phyloP scores from a whole-genome alignment of 2,888 invertebrate species.

The Sphecodes monilicornis region DNA sequence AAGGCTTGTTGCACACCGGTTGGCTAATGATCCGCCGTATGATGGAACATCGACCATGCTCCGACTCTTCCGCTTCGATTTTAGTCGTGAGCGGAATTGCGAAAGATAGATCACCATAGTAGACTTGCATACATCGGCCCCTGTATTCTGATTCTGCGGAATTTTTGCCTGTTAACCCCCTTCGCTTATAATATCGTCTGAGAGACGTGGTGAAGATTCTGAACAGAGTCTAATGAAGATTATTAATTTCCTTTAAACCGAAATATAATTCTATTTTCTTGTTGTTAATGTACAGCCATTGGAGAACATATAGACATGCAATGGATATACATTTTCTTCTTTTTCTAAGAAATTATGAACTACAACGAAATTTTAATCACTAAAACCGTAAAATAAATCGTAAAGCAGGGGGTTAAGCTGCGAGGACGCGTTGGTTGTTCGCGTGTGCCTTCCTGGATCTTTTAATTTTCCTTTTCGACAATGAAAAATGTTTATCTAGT shows the following conservation, averaged over 20 bases:
- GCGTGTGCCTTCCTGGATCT: background rate
- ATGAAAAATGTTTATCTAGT: background rate
- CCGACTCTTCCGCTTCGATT: slow-evolving; percentile 19
- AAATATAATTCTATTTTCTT: no score
- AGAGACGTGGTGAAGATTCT: no score
- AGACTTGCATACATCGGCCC: background rate
- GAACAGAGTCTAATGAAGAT: no score
- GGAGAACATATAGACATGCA: no score
- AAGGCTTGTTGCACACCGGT: slow-evolving; percentile 12
- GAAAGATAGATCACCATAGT: background rate
- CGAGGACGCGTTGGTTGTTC: background rate
- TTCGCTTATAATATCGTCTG: no score
- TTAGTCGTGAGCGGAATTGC: slow-evolving; percentile 20
- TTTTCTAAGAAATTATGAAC: no score
- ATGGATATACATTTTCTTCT: no score
- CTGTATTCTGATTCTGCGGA: background rate
- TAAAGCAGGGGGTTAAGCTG: no score
- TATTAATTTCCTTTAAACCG: no score
- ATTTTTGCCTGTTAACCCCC: background rate
- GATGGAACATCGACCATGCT: background rate
- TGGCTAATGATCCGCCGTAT: slow-evolving; percentile 24
- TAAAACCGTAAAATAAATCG: no score
- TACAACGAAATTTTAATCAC: no score
- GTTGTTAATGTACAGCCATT: no score
- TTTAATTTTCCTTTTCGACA: background rate